Evolutionary conservation across 1,140 invertebrate genomes (phyloP), one percentile per base, ranked within the genome.

Genomic region (Cardiocondyla obscurior): DNA sequence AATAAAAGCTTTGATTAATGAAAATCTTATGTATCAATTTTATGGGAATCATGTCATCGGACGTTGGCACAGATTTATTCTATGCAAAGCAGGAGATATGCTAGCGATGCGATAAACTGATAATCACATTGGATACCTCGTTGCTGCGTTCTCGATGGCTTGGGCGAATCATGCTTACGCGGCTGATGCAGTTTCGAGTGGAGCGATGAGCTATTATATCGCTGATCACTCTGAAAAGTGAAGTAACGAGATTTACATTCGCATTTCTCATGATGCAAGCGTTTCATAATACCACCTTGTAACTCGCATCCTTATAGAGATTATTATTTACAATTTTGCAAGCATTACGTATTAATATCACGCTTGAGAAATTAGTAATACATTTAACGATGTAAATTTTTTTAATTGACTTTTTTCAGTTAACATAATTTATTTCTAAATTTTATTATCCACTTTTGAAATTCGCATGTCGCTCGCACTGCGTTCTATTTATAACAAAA

Each of bases 31-130:
- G 4, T 22, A 19, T 19, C 28, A 46, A 42, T 76, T 49, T 49
- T 8, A 25, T 39, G 42, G 19, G n/a, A 76, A 46, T 64, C 64
- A 33, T 36, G 22, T 28, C 30, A 25, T 36, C 14, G 4, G 44
- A 12, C 25, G 39, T 22, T 44, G 58, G 19, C 42, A 25, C n/a
- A 39, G 62, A 67, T 79, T 79, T 64, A 67, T 46, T 44, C 16
- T 28, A 28, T 22, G 74, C 46, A 79, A 79, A 53, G 46, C 46
- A 28, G 30, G 46, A 51, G 74, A 79, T 67, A 55, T 67, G 62
- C 74, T 53, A 67, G 62, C 74, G 74, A 79, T 79, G 73, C 73
- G 58, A 76, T 76, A 67, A 77, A 67, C 60, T 49, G 62, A 67
- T 69, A 79, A 79, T 79, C 74, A 46, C 33, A 30, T 79, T 12